Percentiles rank a stretch among this genome's conserved stretches.
Evolutionary conservation across 2,888 invertebrate genomes (phyloP).

Genomic region (Tetheella fluctuosa): DNA sequence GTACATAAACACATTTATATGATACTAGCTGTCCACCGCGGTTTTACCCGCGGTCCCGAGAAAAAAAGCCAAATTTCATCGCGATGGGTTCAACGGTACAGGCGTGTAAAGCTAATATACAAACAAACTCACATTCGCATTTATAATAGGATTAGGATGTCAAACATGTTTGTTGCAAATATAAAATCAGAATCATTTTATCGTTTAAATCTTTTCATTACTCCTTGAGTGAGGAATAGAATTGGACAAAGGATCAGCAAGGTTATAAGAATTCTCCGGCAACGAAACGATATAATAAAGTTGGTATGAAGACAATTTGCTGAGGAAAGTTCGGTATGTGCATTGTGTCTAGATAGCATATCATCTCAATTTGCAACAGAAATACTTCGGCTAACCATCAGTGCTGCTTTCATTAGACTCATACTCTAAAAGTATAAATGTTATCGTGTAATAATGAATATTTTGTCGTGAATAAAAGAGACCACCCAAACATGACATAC

Average conservation of each 20-base stretch:
- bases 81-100: no score
- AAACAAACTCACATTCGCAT: no score
- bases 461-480: no score
- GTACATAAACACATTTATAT: not conserved
- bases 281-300: conserved; percentile 48
- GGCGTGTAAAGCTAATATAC: no score
- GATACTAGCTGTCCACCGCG: no score
- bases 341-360: conserved; percentile 41
- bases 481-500: no score
- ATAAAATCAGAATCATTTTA: not conserved
- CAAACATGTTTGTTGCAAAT: not conserved
- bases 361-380: conserved; percentile 9
- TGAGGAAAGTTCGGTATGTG: conserved; percentile 41
- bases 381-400: not conserved
- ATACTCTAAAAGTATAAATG: no score
- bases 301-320: conserved; percentile 49
- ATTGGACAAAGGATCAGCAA: conserved; percentile 47
- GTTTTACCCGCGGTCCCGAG: no score
- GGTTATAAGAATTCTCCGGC: conserved; percentile 46
- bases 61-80: no score
- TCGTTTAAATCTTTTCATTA: not conserved
- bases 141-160: no score
- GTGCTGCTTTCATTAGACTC: no score
- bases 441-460: no score
- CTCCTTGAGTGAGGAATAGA: not conserved